Conservation (phyloP, 2,797 vertebrate species). For the Basileuterus tristriatus region DNA sequence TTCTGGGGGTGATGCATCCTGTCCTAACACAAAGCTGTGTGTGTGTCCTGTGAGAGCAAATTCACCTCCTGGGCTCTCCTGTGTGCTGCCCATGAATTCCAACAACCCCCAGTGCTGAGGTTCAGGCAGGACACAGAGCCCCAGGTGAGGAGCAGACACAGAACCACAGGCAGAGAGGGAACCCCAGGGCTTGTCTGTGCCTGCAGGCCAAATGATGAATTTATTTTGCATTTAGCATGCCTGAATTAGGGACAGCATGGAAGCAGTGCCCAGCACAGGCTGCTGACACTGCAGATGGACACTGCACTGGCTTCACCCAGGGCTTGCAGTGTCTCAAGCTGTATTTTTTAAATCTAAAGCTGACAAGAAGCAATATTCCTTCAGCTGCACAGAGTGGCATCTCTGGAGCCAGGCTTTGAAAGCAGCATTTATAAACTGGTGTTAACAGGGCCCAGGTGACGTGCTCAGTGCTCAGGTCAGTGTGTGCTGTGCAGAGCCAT, state of each 20-base stretch:
- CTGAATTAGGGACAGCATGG: background rate
- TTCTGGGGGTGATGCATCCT: background rate
- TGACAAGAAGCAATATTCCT: conserved; percentile 32
- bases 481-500: background rate
- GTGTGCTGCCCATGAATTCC: background rate
- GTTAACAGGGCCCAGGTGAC: conserved; percentile 22
- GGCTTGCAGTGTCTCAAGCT: background rate
- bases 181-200: background rate
- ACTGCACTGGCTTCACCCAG: background rate
- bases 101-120: background rate
- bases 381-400: background rate
- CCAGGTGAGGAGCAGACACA: background rate
- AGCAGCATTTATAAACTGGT: background rate
- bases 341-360: background rate
- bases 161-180: background rate
- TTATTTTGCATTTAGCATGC: background rate
- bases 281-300: background rate
- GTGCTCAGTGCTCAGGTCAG: background rate
- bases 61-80: background rate
- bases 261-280: background rate
- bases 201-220: background rate
- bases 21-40: background rate
- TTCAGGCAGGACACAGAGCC: background rate
- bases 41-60: background rate
- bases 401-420: background rate